Percentiles rank a stretch among this genome's conserved stretches.
These are phyloP conservation scores for Alcedo quadribrachys DNA, from an alignment of 2,797 vertebrate species.

Conservation along the genomic window DNA sequence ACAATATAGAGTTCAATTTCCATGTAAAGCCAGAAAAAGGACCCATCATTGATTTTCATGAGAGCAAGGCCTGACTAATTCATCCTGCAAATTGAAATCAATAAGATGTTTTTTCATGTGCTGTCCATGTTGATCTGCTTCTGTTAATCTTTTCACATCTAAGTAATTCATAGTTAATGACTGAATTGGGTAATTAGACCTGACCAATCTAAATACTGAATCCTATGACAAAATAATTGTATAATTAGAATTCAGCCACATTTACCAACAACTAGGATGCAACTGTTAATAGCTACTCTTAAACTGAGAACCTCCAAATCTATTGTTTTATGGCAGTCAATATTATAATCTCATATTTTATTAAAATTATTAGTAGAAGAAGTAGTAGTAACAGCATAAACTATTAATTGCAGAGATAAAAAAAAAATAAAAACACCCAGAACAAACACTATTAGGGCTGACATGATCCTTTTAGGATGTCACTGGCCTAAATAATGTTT, in stretches of 20 bases:
- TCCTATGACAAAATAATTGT: not conserved
- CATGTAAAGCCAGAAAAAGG: not conserved
- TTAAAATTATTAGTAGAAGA: not conserved
- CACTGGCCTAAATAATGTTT: not conserved
- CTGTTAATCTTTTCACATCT: not conserved
- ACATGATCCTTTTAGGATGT: not conserved
- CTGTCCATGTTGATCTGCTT: not conserved
- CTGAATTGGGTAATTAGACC: not conserved
- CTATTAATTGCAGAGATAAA: not conserved
- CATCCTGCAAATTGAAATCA: not conserved
- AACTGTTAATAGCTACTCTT: not conserved
- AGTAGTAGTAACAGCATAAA: not conserved
- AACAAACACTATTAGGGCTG: accelerated
- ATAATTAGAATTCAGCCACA: not conserved
- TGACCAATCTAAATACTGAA: not conserved
- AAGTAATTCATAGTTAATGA: not conserved
- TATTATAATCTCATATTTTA: accelerated
- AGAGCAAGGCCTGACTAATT: not conserved
- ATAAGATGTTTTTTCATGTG: not conserved
- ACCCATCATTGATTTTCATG: not conserved
- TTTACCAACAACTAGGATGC: not conserved
- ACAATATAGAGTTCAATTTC: not conserved
- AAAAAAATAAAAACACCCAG: not conserved
- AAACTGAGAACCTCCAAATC: not conserved
- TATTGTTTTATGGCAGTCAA: not conserved